phyloP scores from a whole-genome alignment of 2,797 vertebrate genomes.

The Poeciliopsis paucimaculata region DNA sequence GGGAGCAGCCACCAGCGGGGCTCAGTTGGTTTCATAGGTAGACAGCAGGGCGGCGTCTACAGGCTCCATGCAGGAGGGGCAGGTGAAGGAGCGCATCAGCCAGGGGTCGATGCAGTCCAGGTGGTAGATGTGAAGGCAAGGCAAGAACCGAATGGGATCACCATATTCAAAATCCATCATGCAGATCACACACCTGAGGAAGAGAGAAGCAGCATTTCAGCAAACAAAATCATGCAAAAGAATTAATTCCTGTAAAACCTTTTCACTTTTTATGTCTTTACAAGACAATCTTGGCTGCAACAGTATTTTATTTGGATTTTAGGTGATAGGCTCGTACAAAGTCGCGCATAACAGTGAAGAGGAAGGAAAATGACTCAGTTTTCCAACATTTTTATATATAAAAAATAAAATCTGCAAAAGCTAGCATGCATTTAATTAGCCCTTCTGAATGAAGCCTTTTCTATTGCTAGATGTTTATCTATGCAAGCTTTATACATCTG shows the following conservation, averaged over 20 bases:
- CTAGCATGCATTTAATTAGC: background rate
- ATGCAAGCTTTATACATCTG: background rate
- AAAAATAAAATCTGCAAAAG: background rate
- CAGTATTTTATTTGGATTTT: background rate
- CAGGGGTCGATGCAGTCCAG: slow-evolving; percentile 88
- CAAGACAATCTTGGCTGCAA: too few species aligned
- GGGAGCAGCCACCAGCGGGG: slow-evolving; percentile 21
- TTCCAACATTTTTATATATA: background rate
- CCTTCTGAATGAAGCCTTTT: background rate
- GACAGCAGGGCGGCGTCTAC: slow-evolving; percentile 88
- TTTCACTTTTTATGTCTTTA: background rate
- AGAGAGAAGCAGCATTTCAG: background rate
- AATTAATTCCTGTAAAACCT: background rate
- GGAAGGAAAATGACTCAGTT: background rate
- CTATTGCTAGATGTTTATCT: background rate
- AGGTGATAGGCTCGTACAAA: background rate
- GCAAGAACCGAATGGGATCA: slow-evolving; percentile 86
- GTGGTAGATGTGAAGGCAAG: slow-evolving; percentile 90
- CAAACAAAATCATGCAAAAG: background rate
- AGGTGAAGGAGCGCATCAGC: slow-evolving; percentile 91
- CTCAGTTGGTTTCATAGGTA: slow-evolving; percentile 85
- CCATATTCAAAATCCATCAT: slow-evolving; percentile 89
- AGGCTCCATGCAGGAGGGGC: slow-evolving; percentile 91
- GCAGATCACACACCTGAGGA: slow-evolving; percentile 88
- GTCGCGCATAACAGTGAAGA: background rate